A percentile compares a stretch with the other conserved stretches of the same genome.
phyloP scores from a whole-genome alignment of 2,113 vertebrate species.

The Gambusia affinis region DNA sequence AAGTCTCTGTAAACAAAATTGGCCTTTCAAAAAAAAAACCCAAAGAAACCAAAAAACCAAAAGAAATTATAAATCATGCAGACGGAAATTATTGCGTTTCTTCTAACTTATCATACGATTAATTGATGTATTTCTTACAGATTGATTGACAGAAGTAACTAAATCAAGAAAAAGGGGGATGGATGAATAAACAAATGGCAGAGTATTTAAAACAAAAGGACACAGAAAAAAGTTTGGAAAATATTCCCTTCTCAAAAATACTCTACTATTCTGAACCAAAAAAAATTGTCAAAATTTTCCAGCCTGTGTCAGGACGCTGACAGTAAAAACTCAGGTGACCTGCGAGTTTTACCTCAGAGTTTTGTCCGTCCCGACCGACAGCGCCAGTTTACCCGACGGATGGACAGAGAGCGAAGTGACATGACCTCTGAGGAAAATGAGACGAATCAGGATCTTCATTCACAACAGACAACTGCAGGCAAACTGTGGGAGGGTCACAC shows the following conservation, averaged over 20 bases:
- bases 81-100: too few relatives aligned
- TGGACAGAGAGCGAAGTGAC: conserved; percentile 93
- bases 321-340: not conserved
- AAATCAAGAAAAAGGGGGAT: too few relatives aligned
- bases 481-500: conserved; percentile 20
- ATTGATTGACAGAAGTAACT: too few relatives aligned
- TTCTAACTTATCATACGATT: too few relatives aligned
- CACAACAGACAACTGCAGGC: not conserved
- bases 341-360: conserved; percentile 85
- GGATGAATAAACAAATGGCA: too few relatives aligned
- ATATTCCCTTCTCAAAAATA: not conserved
- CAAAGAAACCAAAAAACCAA: too few relatives aligned
- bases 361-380: conserved; percentile 95
- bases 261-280: not conserved
- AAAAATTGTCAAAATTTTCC: not conserved
- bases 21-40: too few relatives aligned
- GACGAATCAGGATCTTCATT: not conserved
- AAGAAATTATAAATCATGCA: too few relatives aligned
- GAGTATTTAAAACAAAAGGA: not conserved
- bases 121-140: too few relatives aligned
- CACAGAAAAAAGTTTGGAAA: not conserved
- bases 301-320: not conserved
- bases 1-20: too few relatives aligned
- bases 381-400: conserved; percentile 93
- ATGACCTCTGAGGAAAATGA: conserved; percentile 81